Evolutionary conservation across 2,113 vertebrate genomes (phyloP).

Genomic region (Oriolus oriolus): DNA sequence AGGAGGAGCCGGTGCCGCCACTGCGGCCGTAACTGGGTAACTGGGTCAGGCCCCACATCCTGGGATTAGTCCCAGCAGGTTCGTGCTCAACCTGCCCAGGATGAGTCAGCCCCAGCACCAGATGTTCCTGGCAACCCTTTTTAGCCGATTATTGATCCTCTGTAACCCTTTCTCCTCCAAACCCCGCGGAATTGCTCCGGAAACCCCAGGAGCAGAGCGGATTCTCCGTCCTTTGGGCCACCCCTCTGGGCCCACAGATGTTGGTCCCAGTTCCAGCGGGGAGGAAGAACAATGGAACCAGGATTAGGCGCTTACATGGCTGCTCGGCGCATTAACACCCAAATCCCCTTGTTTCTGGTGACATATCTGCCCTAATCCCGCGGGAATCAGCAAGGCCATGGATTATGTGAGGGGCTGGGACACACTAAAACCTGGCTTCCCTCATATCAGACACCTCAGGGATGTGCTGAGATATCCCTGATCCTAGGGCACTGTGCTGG

Average conservation of each 20-base stretch:
- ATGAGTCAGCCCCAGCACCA: background rate
- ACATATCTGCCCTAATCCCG: conserved; percentile 21
- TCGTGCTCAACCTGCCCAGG: background rate
- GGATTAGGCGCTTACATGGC: conserved; percentile 24
- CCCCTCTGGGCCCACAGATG: background rate
- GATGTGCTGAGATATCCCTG: background rate
- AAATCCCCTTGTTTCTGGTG: conserved; percentile 55
- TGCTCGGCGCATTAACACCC: background rate
- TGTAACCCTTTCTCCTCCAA: background rate
- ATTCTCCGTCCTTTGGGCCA: background rate
- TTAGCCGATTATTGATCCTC: background rate
- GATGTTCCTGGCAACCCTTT: background rate
- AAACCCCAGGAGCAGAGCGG: background rate
- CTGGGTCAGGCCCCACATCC: conserved; percentile 28
- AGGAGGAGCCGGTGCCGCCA: background rate
- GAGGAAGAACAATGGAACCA: background rate
- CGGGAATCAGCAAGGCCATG: background rate
- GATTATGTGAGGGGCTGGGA: background rate
- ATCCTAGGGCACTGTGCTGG: background rate
- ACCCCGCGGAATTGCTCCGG: fast-evolving
- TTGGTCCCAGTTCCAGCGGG: background rate
- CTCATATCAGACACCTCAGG: background rate
- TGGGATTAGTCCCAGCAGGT: conserved; percentile 25
- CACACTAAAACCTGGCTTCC: background rate
- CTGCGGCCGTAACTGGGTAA: background rate